Conservation (phyloP, 2,888 invertebrate species). For the Pheosia tremula region DNA sequence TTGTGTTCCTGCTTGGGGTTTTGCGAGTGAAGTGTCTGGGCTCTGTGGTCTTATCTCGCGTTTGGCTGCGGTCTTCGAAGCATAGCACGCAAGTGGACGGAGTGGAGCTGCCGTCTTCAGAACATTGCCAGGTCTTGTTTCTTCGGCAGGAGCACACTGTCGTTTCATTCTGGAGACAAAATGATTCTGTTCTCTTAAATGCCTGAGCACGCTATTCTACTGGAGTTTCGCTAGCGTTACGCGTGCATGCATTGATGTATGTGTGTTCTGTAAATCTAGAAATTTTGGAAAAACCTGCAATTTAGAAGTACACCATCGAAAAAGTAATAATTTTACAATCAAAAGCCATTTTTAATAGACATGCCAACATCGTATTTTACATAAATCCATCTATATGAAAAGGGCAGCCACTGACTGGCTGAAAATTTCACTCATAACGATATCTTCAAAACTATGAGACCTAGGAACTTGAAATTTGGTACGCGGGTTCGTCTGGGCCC, state of each 20-base stretch:
- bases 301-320: conserved; percentile 3
- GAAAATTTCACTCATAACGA: too few species aligned
- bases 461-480: too few species aligned
- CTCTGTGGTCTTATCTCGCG: conserved; percentile 50
- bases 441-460: too few species aligned
- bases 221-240: conserved; percentile 32
- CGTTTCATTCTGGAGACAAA: conserved; percentile 73
- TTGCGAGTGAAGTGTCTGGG: conserved; percentile 48
- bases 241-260: conserved; percentile 26
- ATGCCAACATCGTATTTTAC: background rate
- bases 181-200: conserved; percentile 41
- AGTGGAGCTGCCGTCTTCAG: conserved; percentile 62
- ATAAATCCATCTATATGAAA: too few species aligned
- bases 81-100: conserved; percentile 72
- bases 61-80: conserved; percentile 54
- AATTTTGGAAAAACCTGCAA: conserved; percentile 4
- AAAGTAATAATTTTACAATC: background rate
- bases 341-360: background rate
- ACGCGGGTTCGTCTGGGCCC: too few species aligned
- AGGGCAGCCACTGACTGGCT: too few species aligned
- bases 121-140: conserved; percentile 54
- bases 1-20: conserved; percentile 44
- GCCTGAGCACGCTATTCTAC: conserved; percentile 39
- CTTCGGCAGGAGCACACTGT: conserved; percentile 62
- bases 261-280: background rate